Evolutionary conservation across 1,140 invertebrate genomes (phyloP).

Genomic region (Habropoda laboriosa): DNA sequence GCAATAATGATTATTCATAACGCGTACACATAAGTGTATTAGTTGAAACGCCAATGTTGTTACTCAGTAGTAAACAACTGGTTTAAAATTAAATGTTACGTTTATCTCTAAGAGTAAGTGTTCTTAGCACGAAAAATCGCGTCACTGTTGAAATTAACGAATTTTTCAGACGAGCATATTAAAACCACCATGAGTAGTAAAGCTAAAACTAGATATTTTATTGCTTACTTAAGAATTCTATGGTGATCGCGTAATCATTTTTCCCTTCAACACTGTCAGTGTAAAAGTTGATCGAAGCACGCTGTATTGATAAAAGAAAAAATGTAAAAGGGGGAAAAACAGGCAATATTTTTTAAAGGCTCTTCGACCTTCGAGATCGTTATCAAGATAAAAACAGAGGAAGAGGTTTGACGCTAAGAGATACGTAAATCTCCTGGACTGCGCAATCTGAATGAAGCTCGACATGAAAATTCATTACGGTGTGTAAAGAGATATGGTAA

Average conservation of each 20-base stretch:
- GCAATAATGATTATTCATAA: no score
- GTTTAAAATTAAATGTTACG: neutral
- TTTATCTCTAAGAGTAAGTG: neutral
- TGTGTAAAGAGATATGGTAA: neutral
- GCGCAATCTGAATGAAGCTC: neutral
- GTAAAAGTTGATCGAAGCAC: no score
- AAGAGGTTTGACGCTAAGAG: neutral
- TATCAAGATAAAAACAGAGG: no score
- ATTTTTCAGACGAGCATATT: neutral
- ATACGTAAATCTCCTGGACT: neutral
- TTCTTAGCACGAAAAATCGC: neutral
- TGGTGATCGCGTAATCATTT: no score
- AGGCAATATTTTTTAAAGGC: no score
- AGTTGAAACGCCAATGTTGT: neutral
- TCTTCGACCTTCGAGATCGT: no score
- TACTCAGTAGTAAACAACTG: neutral
- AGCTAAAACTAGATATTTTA: no score
- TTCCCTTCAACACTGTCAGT: no score
- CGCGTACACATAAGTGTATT: no score
- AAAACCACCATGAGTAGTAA: no score
- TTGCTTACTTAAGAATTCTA: no score
- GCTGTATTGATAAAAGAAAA: neutral
- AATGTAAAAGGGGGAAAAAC: neutral
- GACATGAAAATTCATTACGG: slow-evolving; percentile 2
- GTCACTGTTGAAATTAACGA: neutral